Conservation (phyloP, 1,140 invertebrate species). For the Carposina sasakii region DNA sequence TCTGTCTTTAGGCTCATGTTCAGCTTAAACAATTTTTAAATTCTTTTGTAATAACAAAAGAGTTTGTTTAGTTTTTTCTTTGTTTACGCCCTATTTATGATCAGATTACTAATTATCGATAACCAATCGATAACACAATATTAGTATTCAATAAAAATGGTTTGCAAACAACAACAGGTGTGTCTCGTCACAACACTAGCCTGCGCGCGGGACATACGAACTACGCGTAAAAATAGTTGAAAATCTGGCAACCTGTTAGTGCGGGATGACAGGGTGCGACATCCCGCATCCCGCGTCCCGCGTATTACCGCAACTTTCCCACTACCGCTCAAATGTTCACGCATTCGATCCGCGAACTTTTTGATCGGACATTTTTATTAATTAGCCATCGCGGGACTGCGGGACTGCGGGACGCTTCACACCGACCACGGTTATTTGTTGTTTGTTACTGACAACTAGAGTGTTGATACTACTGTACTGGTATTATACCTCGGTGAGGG, state of each 20-base stretch:
- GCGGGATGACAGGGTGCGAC: conserved; percentile 21
- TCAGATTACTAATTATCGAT: too few species aligned
- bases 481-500: too few species aligned
- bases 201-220: conserved; percentile 35
- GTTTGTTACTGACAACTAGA: too few species aligned
- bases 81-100: conserved; percentile 19
- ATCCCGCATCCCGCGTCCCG: conserved; percentile 12
- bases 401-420: too few species aligned
- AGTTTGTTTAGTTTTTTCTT: neutral
- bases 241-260: conserved; percentile 64
- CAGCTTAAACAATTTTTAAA: too few species aligned
- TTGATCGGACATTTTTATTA: too few species aligned
- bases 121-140: too few species aligned
- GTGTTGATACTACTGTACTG: too few species aligned
- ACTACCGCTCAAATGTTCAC: conserved; percentile 4
- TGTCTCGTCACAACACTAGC: conserved; percentile 48
- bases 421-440: too few species aligned
- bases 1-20: too few species aligned
- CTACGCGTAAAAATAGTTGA: conserved; percentile 65
- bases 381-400: too few species aligned
- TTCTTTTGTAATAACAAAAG: too few species aligned
- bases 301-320: conserved; percentile 1
- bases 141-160: neutral
- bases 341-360: neutral
- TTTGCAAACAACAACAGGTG: conserved; percentile 48